These are phyloP conservation scores for Hyaena hyaena DNA, from an alignment of 2,113 vertebrate genomes.

Conservation along the genomic window DNA sequence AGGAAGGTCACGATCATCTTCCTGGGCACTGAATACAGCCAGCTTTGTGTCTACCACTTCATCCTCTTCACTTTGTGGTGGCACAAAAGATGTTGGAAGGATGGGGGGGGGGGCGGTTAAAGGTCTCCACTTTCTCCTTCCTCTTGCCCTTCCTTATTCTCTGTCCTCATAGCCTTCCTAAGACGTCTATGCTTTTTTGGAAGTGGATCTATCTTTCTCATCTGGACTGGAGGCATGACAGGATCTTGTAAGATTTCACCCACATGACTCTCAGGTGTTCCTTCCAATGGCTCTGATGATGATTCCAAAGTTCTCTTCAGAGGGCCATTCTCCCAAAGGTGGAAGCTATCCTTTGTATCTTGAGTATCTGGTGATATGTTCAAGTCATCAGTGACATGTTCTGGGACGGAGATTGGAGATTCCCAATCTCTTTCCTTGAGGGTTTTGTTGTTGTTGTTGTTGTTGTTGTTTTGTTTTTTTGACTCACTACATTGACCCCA, in stretches of 20 bases:
- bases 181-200: neutral
- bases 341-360: neutral
- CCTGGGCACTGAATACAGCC: neutral
- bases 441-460: neutral
- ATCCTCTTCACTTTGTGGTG: neutral
- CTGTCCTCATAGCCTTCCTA: neutral
- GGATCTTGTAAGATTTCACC: neutral
- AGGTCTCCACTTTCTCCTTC: neutral
- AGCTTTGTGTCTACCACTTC: neutral
- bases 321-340: neutral
- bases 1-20: neutral
- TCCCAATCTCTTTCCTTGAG: neutral
- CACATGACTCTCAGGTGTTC: neutral
- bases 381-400: neutral
- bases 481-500: neutral
- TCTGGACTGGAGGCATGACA: neutral
- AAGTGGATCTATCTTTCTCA: neutral
- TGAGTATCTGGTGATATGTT: neutral
- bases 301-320: neutral
- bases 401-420: neutral
- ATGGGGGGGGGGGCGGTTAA: too few species aligned
- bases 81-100: neutral
- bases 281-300: neutral
- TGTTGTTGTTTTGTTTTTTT: neutral
- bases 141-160: neutral